phyloP scores from a whole-genome alignment of 2,888 invertebrate species.

The Adelognathus sp. region DNA sequence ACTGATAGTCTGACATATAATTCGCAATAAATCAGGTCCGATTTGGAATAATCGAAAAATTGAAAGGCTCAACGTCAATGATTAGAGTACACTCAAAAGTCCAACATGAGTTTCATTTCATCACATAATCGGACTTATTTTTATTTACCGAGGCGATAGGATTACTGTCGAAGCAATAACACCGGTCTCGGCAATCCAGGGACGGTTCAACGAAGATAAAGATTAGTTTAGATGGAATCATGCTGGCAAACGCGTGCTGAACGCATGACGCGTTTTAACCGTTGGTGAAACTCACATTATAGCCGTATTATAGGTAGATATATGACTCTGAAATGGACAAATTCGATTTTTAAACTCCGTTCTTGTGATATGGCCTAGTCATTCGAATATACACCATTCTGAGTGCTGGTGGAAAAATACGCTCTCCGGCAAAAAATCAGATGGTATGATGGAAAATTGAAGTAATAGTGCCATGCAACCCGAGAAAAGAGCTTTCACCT shows the following conservation, averaged over 20 bases:
- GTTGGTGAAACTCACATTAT: background rate
- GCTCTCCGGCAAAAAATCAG: slow-evolving; percentile 45
- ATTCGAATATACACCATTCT: slow-evolving; percentile 26
- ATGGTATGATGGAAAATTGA: background rate
- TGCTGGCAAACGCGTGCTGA: slow-evolving; percentile 71
- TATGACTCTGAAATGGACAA: slow-evolving; percentile 72
- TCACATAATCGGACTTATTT: background rate
- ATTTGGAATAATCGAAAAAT: slow-evolving; percentile 31
- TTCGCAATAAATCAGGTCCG: slow-evolving; percentile 63
- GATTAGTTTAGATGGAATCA: slow-evolving; percentile 65
- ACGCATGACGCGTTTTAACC: slow-evolving; percentile 58
- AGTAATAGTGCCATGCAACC: slow-evolving; percentile 24
- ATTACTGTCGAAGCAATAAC: slow-evolving; percentile 65
- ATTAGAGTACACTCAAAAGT: background rate
- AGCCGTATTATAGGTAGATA: slow-evolving; percentile 57
- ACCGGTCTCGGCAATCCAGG: slow-evolving; percentile 66
- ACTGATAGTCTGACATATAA: slow-evolving; percentile 48
- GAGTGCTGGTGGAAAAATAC: background rate
- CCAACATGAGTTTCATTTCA: slow-evolving; percentile 9
- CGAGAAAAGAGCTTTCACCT: slow-evolving; percentile 51
- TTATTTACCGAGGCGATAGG: slow-evolving; percentile 35
- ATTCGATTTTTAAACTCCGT: slow-evolving; percentile 47
- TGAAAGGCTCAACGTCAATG: background rate
- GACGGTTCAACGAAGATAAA: slow-evolving; percentile 72
- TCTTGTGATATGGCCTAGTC: slow-evolving; percentile 13